A percentile compares a stretch with the other conserved stretches of the same genome.
Evolutionary conservation across 2,113 vertebrate species (phyloP).

Genomic region (Macaca fascicularis): T2T-MFA8v1.1 NC_088380.1:99231501-99232000

Average conservation of each 20-base stretch:
- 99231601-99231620: not conserved
- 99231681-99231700: not conserved
- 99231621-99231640: not conserved
- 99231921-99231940: not conserved
- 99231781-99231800: not conserved
- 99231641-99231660: not conserved
- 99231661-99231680: not conserved
- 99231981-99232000: not conserved
- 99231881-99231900: not conserved
- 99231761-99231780: not conserved
- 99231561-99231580: not conserved
- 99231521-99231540: not conserved
- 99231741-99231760: not conserved
- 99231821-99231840: not conserved
- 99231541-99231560: not conserved
- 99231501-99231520: not conserved
- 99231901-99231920: not conserved
- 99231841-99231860: not conserved
- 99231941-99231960: not conserved
- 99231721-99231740: slow-evolving; percentile 1
- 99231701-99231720: not conserved
- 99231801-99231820: not conserved
- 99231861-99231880: not conserved
- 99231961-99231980: not conserved
- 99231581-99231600: not conserved